phyloP scores from a whole-genome alignment of 2,797 vertebrate species.

The Rhadinocentrus ornatus region DNA sequence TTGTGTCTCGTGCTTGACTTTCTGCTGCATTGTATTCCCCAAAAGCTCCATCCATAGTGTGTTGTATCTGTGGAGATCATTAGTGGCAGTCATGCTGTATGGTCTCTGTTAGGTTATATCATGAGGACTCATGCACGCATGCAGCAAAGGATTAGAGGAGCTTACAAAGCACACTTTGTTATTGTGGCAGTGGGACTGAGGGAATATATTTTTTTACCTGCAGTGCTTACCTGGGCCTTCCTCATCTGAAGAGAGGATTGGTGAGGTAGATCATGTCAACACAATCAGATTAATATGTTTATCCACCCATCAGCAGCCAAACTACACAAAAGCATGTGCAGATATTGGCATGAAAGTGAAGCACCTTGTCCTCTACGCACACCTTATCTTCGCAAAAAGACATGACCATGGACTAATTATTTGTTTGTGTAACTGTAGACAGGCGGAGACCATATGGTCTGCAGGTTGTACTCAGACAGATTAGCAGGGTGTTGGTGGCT shows the following conservation, averaged over 20 bases:
- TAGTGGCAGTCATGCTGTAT: not conserved
- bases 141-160: conserved; percentile 50
- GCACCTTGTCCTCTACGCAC: not conserved
- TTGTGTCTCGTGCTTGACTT: conserved; percentile 1
- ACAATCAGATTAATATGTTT: conserved; percentile 12
- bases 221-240: conserved; percentile 44
- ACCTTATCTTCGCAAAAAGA: conserved; percentile 17
- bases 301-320: not conserved
- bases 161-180: conserved; percentile 52
- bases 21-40: not conserved
- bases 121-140: conserved; percentile 19
- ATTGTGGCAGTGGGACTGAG: conserved; percentile 35
- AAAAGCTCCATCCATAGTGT: not conserved
- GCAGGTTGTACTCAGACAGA: conserved; percentile 68
- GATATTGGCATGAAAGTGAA: conserved; percentile 2
- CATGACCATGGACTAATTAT: conserved; percentile 21
- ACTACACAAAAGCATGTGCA: not conserved
- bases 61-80: not conserved
- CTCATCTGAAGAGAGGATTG: conserved; percentile 46
- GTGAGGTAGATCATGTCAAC: conserved; percentile 24
- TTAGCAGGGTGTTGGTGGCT: conserved; percentile 58
- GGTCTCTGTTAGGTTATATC: conserved; percentile 15
- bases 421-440: conserved; percentile 36
- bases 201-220: conserved; percentile 51
- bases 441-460: conserved; percentile 62